Evolutionary conservation across 2,797 vertebrate species (phyloP), one percentile per base, ranked within the genome.

Genomic region (Syngnathus rostellatus): DNA sequence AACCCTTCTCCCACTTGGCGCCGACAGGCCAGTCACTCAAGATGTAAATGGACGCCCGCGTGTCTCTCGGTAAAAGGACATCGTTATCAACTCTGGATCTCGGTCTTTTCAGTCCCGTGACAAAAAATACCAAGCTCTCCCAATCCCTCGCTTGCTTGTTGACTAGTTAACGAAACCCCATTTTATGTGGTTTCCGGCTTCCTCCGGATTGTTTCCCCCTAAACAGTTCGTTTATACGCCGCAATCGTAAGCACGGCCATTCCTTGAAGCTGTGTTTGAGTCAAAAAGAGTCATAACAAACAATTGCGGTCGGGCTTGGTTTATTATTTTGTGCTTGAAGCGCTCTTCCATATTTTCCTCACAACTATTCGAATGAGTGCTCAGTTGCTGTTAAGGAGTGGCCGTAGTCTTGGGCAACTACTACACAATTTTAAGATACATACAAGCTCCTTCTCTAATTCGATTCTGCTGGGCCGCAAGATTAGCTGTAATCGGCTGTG

Each of bases 371-470:
- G 1, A 23, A 10, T 25, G 53, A 55, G 21, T 7, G 3, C 51
- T 11, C 21, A 23, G 23, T 53, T 53, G 10, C 17, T 64, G 25
- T 21, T 12, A 21, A 39, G 37, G 46, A 51, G 46, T 38, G 45
- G 45, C 37, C 46, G 11, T 37, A 19, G 45, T 25, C 43, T 25
- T 37, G 46, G 12, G 61, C 31, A 25, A 5, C 68, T 57, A 67
- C 65, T 63, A 65, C 78, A 83, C 68, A 68, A 71, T 86, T 81
- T 81, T 72, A 78, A 84, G 77, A 86, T 77, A 71, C 81, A 78
- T 68, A 68, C 70, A 69, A 57, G 73, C 67, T 76, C 76, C 61
- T 65, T 67, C 69, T 78, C 62, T 84, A 78, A 90, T 88, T 88
- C 72, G 74, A 82, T 83, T 84, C 70, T 80, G 76, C 69, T 72